phyloP scores from a whole-genome alignment of 2,113 vertebrate genomes.

The Sebastes fasciatus region DNA sequence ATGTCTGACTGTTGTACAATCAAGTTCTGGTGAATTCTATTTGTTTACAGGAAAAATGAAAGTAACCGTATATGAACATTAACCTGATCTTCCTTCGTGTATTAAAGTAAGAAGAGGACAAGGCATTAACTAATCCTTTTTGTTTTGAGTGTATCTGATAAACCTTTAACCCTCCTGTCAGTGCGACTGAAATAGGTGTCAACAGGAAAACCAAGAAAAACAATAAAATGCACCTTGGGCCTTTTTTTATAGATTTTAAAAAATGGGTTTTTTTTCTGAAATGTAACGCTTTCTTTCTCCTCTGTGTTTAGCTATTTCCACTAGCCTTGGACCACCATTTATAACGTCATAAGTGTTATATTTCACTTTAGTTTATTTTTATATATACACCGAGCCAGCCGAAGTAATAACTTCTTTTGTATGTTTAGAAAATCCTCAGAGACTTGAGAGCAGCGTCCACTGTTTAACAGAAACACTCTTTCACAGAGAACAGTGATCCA shows the following conservation, averaged over 20 bases:
- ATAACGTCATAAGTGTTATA: conserved; percentile 93
- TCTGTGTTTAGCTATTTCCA: conserved; percentile 88
- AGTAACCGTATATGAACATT: conserved; percentile 34
- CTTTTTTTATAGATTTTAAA: conserved; percentile 85
- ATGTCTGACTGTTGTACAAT: conserved; percentile 90
- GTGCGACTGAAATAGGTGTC: conserved; percentile 85
- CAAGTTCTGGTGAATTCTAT: conserved; percentile 87
- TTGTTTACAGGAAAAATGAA: conserved; percentile 86
- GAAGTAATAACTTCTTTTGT: conserved; percentile 89
- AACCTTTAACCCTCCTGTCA: conserved; percentile 81
- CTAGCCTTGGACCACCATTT: conserved; percentile 91
- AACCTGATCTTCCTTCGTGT: conserved; percentile 76
- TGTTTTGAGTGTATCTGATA: conserved; percentile 77
- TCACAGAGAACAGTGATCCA: conserved; percentile 24
- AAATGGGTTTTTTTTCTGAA: conserved; percentile 86
- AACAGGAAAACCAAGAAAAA: conserved; percentile 79
- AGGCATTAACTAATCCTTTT: conserved; percentile 81
- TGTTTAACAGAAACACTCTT: conserved; percentile 51
- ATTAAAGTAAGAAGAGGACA: conserved; percentile 83
- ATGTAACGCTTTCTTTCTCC: conserved; percentile 87
- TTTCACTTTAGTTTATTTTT: conserved; percentile 93
- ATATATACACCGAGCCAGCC: conserved; percentile 92
- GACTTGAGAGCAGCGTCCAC: conserved; percentile 85
- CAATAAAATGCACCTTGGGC: conserved; percentile 88
- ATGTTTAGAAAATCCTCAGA: conserved; percentile 72